These are phyloP conservation scores for Tretioscincus oriximinensis DNA, from an alignment of 2,113 vertebrate species.

Conservation along the genomic window DNA sequence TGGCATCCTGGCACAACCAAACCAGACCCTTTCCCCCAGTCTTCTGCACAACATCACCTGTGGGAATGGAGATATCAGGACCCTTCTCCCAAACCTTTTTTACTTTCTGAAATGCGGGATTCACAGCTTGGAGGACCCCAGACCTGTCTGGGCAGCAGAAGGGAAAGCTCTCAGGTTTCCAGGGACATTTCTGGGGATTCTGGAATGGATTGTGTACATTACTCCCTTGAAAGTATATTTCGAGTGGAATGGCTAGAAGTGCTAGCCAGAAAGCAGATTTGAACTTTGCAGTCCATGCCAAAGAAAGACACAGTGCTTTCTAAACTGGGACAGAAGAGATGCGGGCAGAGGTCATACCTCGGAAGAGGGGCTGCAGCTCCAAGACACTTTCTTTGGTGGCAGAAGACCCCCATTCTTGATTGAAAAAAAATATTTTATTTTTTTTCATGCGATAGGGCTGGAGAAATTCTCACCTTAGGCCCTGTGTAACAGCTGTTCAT, in stretches of 20 bases:
- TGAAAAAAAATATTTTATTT: neutral
- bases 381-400: neutral
- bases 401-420: neutral
- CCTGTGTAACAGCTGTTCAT: neutral
- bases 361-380: neutral
- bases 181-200: neutral
- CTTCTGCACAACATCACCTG: slow-evolving; percentile 28
- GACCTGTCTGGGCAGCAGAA: neutral
- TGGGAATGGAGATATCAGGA: slow-evolving; percentile 17
- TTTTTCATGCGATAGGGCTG: neutral
- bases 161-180: neutral
- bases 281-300: neutral
- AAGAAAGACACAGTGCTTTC: neutral
- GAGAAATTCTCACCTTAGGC: neutral
- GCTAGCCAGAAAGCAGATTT: neutral
- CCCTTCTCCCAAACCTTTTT: neutral
- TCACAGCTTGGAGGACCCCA: slow-evolving; percentile 6
- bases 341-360: neutral
- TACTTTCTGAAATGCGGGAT: slow-evolving; percentile 18
- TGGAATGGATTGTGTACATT: neutral
- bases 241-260: neutral
- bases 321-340: slow-evolving; percentile 1
- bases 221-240: neutral
- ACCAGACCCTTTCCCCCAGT: slow-evolving; percentile 23
- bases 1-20: slow-evolving; percentile 56